A percentile compares a stretch with the other conserved stretches of the same genome.
Evolutionary conservation across 1,140 invertebrate genomes (phyloP).

Genomic region (Xylocopa sonorina): DNA sequence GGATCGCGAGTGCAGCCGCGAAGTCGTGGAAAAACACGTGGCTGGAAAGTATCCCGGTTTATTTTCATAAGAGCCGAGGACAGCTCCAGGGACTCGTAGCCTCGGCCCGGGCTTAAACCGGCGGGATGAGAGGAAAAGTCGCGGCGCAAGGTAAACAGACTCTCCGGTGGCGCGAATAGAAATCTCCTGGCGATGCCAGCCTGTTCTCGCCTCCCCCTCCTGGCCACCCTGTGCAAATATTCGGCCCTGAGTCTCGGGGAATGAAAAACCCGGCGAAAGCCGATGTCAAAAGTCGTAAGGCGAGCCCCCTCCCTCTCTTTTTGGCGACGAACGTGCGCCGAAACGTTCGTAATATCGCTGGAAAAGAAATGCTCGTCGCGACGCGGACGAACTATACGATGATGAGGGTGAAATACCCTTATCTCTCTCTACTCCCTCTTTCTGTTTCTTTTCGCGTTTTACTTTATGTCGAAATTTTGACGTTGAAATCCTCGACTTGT

Average conservation of each 20-base stretch:
- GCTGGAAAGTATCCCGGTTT: slow-evolving; percentile 28
- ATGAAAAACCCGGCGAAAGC: slow-evolving; percentile 40
- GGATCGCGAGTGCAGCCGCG: too few relatives aligned
- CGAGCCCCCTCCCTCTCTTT: too few relatives aligned
- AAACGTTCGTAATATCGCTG: slow-evolving; percentile 14
- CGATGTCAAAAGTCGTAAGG: slow-evolving; percentile 18
- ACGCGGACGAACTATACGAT: background rate
- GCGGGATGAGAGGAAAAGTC: slow-evolving; percentile 18
- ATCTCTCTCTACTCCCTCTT: background rate
- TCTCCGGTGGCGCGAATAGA: slow-evolving; percentile 40
- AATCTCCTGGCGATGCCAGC: slow-evolving; percentile 21
- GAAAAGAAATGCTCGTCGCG: background rate
- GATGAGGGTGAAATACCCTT: background rate
- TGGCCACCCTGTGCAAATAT: slow-evolving; percentile 55
- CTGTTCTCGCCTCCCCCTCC: slow-evolving; percentile 5
- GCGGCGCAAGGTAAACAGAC: slow-evolving; percentile 35
- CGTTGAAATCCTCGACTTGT: too few relatives aligned
- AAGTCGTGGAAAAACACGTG: slow-evolving; percentile 2
- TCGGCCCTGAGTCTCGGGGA: background rate
- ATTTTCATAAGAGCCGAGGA: slow-evolving; percentile 34
- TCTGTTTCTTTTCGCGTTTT: background rate
- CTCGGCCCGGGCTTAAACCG: slow-evolving; percentile 1
- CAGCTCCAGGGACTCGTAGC: background rate
- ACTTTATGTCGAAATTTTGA: too few relatives aligned
- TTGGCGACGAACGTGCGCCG: background rate